These are phyloP conservation scores for Vultur gryphus DNA, from an alignment of 2,797 vertebrate species.

Conservation along the genomic window DNA sequence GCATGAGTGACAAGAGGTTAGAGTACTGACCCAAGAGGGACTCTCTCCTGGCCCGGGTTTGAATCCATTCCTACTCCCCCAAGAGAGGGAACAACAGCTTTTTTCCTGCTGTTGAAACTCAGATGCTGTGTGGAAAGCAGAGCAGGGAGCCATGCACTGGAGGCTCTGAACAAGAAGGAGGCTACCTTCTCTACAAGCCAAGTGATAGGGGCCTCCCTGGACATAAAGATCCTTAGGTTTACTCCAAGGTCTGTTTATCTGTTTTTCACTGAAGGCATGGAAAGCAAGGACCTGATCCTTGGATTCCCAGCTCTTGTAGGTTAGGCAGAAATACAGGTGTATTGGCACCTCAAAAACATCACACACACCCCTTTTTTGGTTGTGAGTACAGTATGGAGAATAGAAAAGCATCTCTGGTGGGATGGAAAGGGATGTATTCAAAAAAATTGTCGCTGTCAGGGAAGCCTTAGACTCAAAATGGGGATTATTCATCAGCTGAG, in stretches of 20 bases:
- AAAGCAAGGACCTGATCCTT: not conserved
- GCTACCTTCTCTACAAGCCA: not conserved
- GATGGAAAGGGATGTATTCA: not conserved
- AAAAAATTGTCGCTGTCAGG: not conserved
- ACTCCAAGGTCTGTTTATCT: not conserved
- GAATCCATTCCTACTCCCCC: not conserved
- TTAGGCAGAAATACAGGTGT: not conserved
- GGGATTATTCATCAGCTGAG: not conserved
- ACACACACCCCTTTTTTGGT: rapidly evolving
- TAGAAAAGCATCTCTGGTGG: not conserved
- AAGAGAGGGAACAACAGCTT: not conserved
- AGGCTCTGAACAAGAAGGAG: not conserved
- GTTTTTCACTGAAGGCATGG: not conserved
- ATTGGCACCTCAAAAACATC: not conserved
- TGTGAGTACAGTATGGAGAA: not conserved
- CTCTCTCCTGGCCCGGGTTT: not conserved
- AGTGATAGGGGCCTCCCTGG: not conserved
- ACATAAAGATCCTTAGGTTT: not conserved
- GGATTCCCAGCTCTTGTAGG: not conserved
- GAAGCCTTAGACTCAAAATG: not conserved
- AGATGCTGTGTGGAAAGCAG: not conserved
- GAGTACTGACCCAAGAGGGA: not conserved
- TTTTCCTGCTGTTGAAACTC: not conserved
- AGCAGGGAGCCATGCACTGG: not conserved
- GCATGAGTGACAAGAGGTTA: rapidly evolving